Conservation (phyloP, 2,888 invertebrate species). For the Myathropa florea region DNA sequence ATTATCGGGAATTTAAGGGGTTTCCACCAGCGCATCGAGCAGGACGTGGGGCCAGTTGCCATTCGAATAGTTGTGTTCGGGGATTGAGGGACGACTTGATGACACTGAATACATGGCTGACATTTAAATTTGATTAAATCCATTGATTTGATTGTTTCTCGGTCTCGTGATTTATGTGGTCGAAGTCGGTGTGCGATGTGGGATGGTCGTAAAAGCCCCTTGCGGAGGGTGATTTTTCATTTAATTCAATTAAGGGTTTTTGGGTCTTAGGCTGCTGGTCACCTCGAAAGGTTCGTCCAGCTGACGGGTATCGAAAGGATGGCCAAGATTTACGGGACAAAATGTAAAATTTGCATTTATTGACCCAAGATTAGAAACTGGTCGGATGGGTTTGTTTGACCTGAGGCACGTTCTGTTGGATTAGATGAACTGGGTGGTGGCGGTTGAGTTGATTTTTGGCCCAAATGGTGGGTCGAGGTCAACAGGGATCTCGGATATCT, state of each 20-base stretch:
- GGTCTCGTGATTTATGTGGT: slow-evolving; percentile 43
- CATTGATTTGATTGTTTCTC: slow-evolving; percentile 37
- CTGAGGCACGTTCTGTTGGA: no score
- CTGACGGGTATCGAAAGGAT: neutral
- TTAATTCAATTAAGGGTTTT: slow-evolving; percentile 33
- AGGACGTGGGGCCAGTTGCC: no score
- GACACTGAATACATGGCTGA: slow-evolving; percentile 38
- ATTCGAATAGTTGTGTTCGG: neutral
- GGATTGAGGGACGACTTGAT: neutral
- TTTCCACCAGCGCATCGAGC: neutral
- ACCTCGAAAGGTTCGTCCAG: neutral
- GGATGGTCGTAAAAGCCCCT: slow-evolving; percentile 9
- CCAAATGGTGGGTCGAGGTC: neutral
- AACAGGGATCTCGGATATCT: neutral
- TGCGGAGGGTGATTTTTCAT: slow-evolving; percentile 34
- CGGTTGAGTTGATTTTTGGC: neutral
- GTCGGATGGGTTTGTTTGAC: neutral
- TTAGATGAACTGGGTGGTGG: neutral
- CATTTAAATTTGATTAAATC: slow-evolving; percentile 60
- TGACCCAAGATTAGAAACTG: neutral
- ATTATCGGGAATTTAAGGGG: slow-evolving; percentile 44
- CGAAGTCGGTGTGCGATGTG: neutral
- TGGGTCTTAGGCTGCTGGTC: neutral
- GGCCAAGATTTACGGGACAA: neutral
- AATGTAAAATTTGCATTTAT: slow-evolving; percentile 24